Base-by-base conservation (phyloP, 1,140 invertebrate species). In the Platyura marginata region DNA sequence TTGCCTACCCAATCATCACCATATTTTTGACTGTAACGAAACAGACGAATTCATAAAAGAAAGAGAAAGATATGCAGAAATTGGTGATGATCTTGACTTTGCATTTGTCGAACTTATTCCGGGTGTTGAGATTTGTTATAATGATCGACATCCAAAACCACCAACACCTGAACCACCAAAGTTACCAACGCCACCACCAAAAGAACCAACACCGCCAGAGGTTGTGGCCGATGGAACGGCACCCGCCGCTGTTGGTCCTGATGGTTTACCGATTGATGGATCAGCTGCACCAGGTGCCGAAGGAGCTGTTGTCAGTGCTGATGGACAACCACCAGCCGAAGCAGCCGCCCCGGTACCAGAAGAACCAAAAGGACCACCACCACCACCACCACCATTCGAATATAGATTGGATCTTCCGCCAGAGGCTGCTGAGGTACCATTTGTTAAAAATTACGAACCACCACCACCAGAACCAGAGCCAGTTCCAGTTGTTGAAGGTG, bases 41-140 rank as follows among this genome's bases (percentile, higher is more conserved):
- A 54, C 81, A 98, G 94, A 98, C 81, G 94, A 98, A 66, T 75
- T 96, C 67, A 88, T 98, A 66, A 78, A 77, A 63, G 92, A 95
- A 68, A 97, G 94, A 72, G 92, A 98, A 72, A 88, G 84, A 69
- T 98, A 86, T 79, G 97, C 96, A 70, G 78, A 85, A 57, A 91
- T 98, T 68, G 88, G 86, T 52, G 90, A 97, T 68, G 93, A 95
- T 67, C 76, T 98, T 75, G 94, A 98, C 67, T 77, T 81, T 57
- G 92, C 94, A 48, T 96, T 97, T 72, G 76, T 89, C 57, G 36
- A 95, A 65, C 75, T 97, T 64, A 94, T 94, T 65, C 65, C 65
- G 20, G 68, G 69, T 41, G 61, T 72, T 41, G 67, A 70, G 44
- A 61, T 62, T 44, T 64, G 56, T 46, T 63, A 62, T 50, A 56